phyloP scores from a whole-genome alignment of 2,888 invertebrate genomes.

The Philhelius pedissequus region DNA sequence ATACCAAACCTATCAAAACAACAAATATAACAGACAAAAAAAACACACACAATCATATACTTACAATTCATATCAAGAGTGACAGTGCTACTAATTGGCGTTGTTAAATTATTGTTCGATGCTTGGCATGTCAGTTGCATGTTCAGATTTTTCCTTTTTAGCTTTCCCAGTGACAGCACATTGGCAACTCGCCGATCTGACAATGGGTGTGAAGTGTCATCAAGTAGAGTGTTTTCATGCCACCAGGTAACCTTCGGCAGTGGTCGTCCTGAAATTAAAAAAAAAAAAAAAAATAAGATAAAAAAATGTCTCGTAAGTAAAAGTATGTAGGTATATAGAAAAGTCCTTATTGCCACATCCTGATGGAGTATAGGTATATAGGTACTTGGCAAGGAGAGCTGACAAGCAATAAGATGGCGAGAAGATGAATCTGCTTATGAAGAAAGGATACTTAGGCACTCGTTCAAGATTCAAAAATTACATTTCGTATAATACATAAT shows the following conservation, averaged over 20 bases:
- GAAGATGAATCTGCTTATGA: constrained; percentile 26
- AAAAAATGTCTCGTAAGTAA: not conserved
- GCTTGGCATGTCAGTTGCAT: constrained; percentile 84
- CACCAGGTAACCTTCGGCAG: constrained; percentile 84
- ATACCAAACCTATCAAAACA: not conserved
- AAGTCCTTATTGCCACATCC: not conserved
- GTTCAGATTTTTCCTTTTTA: constrained; percentile 84
- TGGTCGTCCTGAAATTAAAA: constrained; percentile 82
- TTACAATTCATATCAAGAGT: constrained; percentile 85
- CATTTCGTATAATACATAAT: constrained; percentile 3
- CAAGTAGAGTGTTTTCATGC: constrained; percentile 83
- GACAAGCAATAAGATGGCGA: not conserved
- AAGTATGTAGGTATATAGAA: not conserved
- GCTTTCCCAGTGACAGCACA: constrained; percentile 82
- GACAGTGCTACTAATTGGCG: constrained; percentile 84
- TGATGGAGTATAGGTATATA: too few species aligned
- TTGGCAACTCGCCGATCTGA: constrained; percentile 84
- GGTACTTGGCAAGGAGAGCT: not conserved
- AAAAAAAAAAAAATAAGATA: not conserved
- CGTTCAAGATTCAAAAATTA: constrained; percentile 13
- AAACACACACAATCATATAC: constrained; percentile 78
- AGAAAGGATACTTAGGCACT: not conserved
- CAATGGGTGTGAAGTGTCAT: constrained; percentile 82
- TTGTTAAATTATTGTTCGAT: constrained; percentile 84
- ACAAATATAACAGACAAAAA: not conserved